Evolutionary conservation across 2,888 invertebrate species (phyloP), one percentile per base, ranked within the genome.

Genomic region (Quadroppia sp.): DNA sequence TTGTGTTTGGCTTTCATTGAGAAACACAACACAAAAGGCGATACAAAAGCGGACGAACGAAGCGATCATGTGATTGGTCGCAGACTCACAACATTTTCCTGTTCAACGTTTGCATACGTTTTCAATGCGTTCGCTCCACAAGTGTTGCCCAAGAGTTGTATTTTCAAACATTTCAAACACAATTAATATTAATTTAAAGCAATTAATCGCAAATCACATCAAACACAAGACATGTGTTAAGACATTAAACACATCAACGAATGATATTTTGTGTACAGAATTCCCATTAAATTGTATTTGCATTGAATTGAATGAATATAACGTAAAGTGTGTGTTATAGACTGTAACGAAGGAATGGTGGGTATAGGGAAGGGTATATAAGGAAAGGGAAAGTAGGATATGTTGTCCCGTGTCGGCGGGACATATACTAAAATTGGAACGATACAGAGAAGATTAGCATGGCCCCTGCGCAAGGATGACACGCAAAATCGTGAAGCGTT

Each of bases 361-460:
- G 1, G 1, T n/a, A 9, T 42, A 15, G n/a, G 9, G 67, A 23
- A 36, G 64, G n/a, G 67, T 67, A 67, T 67, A 67, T 67, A 67
- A 67, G 42, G 20, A 23, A 42, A 67, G 20, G 17, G 9, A 36
- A n/a, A 9, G 23, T 67, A 67, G 6, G 6, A 25, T 2, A 4
- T 4, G 2, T 61, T 71, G 75, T 76, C 76, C 73, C 59, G 74
- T 71, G 72, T 74, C 74, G 75, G 77, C 71, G 74, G 71, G 77
- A 80, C 81, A 81, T 80, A 80, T 81, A 81, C 89, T 89, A 90
- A 89, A 90, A 89, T 90, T 90, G 89, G 89, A 90, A 90, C 89
- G 89, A 90, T 90, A 90, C 89, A 90, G 90, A 90, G 90, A 90
- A 90, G 90, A 90, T 90, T 89, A 90, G 89, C 90, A 90, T 90